Evolutionary conservation across 2,113 vertebrate genomes (phyloP), one percentile per base, ranked within the genome.

Genomic region (Falco punctatus): DNA sequence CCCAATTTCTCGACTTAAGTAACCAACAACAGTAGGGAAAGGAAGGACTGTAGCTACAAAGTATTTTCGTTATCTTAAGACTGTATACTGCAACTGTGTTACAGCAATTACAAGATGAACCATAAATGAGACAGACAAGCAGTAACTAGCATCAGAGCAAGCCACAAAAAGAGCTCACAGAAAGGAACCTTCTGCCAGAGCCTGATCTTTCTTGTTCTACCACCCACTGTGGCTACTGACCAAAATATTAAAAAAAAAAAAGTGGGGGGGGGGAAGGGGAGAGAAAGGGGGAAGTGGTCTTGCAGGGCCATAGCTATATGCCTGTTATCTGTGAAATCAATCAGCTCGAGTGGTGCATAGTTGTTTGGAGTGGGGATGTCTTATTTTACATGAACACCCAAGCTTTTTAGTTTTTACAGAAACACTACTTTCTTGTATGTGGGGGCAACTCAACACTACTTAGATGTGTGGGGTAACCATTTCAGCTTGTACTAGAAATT

Each of bases 291-390:
- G 38, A 38, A 38, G 38, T 38, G 38, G 42, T 42, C 14, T 17
- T 11, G 3, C 38, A 5, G 5, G 26, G 33, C 12, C 19, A 52
- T 0, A 1, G 22, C 23, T 52, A 1, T n/a, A 24, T 5, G 5
- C 14, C 14, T 59, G 5, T 6, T 22, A 6, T 12, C 32, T 52
- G 38, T 42, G 54, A 73, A 72, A 61, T n/a, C 10, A 71, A 62
- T 4, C 40, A 59, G 28, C 62, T 23, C 11, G 48, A 40, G n/a
- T 6, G 30, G 48, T 1, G 0, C 11, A 2, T 7, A 73, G 8
- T 5, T 70, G 10, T 0, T 8, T 30, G 30, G 11, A 4, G 18
- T 7, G 4, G 11, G 16, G 11, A 38, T 30, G 5, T 18, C 81
- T 55, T 26, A 24, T 20, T 73, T 77, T 62, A 83, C 59, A 57